Evolutionary conservation across 2,113 vertebrate species (phyloP), one percentile per base, ranked within the genome.

Genomic region (Stegastes partitus): DNA sequence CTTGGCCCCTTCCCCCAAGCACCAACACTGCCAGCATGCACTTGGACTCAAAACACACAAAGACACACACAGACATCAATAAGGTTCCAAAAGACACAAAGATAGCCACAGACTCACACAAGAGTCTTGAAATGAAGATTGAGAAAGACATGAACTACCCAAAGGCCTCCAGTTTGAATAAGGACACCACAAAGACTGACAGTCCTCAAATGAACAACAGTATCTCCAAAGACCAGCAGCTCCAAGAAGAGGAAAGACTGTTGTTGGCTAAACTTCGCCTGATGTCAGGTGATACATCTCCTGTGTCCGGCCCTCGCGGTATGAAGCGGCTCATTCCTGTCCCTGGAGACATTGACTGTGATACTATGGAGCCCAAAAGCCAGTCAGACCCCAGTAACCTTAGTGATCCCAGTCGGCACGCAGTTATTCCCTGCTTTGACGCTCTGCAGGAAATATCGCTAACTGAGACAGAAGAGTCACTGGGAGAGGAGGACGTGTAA

Each of bases 301-400:
- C 85, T 0, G 76, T 56, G n/a, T 75, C 79, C 0, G 50, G 62
- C n/a, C 77, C 78, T 49, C 89, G 82, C 1, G 1, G 45, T 15
- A 92, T 89, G 80, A 95, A 90, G 67, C 91, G 68, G 10, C 91
- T 94, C 14, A 37, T 89, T 26, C 91, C 92, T 0, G 73, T 75
- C 16, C 55, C 81, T 0, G 42, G 77, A 0, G 92, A 95, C 2
- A 83, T 90, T 11, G 84, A 90, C 42, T 49, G 11, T 7, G 82
- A 85, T 7, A 4, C 25, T 19, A 4, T 54, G 44, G 79, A 85
- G 64, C 39, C 12, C 3, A 42, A 21, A 12, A 70, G 34, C 1
- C 62, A 71, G 25, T 64, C 25, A 22, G 70, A 84, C 19, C 11
- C 18, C 1, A 22, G 39, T 15, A 50, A 57, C 1, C 9, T 53